Evolutionary conservation across 2,113 vertebrate genomes (phyloP).

Genomic region (Petrocephalus zakoni): DNA sequence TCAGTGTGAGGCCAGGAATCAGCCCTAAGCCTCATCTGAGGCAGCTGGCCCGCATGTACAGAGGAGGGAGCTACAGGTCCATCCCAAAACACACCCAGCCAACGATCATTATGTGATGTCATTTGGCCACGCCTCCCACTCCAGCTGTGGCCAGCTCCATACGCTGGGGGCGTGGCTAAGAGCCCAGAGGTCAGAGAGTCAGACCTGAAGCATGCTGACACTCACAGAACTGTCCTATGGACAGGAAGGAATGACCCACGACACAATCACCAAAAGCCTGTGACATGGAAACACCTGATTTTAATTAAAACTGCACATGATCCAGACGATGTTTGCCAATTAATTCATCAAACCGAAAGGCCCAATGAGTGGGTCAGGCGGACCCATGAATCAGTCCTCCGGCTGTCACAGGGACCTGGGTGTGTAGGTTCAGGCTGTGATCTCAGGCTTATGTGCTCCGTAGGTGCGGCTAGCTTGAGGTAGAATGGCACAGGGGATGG

Average conservation of each 20-base stretch:
- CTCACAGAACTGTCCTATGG: not conserved
- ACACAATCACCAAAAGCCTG: not conserved
- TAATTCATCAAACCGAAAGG: not conserved
- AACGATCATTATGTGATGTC: not conserved
- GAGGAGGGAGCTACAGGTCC: not conserved
- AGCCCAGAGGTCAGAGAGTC: not conserved
- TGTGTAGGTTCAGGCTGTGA: not conserved
- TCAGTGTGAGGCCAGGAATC: not conserved
- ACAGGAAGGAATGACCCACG: not conserved
- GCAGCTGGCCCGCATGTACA: too few relatives aligned
- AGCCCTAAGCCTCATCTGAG: not conserved
- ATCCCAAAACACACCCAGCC: not conserved
- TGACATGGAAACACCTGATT: not conserved
- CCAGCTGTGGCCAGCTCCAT: not conserved
- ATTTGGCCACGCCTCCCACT: not conserved
- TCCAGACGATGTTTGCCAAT: not conserved
- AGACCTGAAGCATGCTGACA: not conserved
- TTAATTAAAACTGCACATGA: not conserved
- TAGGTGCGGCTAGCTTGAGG: not conserved
- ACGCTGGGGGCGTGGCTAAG: not conserved
- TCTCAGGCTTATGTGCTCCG: not conserved
- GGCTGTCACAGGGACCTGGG: not conserved
- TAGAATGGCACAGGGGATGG: not conserved
- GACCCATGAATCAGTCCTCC: not conserved
- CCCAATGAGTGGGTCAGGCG: not conserved